Evolutionary conservation across 2,797 vertebrate species (phyloP).

Genomic region (Chaenodraco wilsoni): DNA sequence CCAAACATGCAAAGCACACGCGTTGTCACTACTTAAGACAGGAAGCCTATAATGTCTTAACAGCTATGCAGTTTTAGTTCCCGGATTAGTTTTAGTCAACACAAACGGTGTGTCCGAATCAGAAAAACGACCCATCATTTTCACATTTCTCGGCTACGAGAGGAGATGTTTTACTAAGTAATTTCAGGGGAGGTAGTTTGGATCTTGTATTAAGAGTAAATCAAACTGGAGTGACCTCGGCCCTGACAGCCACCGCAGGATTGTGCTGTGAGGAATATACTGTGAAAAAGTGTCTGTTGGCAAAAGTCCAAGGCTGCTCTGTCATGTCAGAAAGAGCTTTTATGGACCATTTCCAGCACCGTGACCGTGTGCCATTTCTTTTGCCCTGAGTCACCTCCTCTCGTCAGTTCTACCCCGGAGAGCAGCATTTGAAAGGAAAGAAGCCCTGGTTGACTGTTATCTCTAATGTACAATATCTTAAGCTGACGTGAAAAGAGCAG

Average conservation of each 20-base stretch:
- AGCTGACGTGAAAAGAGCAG: conserved; percentile 14
- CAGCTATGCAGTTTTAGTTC: background rate
- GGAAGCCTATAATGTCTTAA: conserved; percentile 18
- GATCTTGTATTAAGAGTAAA: conserved; percentile 20
- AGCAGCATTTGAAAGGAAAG: conserved; percentile 30
- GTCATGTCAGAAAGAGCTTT: conserved; percentile 69
- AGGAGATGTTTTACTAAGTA: conserved; percentile 4
- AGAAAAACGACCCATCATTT: conserved; percentile 11
- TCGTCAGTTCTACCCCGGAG: conserved; percentile 18
- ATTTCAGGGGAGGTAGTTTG: conserved; percentile 21
- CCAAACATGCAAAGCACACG: conserved; percentile 25
- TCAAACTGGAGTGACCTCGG: conserved; percentile 35
- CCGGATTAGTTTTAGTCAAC: background rate
- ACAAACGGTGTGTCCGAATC: conserved; percentile 14
- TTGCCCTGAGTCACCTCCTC: conserved; percentile 56
- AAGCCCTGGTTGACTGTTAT: conserved; percentile 28
- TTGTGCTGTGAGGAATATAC: conserved; percentile 7
- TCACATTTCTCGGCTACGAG: background rate
- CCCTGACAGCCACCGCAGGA: conserved; percentile 33
- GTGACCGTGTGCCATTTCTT: conserved; percentile 49
- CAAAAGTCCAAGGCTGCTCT: conserved; percentile 39
- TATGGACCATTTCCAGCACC: conserved; percentile 69
- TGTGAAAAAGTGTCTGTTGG: conserved; percentile 43
- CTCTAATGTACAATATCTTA: conserved; percentile 41
- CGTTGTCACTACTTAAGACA: conserved; percentile 21